Conservation (phyloP, 2,888 invertebrate species). For the Calameuta filiformis region DNA sequence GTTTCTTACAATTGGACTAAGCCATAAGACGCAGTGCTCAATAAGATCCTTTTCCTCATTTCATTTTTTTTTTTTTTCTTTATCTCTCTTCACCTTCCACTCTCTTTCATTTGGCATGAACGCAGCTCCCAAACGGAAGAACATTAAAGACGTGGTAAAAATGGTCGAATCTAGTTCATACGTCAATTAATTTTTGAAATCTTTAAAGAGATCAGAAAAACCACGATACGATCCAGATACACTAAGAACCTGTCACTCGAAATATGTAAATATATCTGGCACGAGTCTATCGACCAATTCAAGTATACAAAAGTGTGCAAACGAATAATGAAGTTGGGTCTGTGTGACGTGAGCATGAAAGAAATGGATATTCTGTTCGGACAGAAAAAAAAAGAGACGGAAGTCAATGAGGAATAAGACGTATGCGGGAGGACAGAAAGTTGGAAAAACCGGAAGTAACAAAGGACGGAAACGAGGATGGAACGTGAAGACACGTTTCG, state of each 20-base stretch:
- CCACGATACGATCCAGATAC: background rate
- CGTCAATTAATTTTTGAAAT: background rate
- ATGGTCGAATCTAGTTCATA: background rate
- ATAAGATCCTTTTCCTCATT: background rate
- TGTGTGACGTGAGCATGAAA: background rate
- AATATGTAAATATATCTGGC: background rate
- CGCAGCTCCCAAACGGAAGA: constrained; percentile 40
- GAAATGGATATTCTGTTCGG: background rate
- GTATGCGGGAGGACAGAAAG: background rate
- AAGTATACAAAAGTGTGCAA: background rate
- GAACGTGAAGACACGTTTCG: background rate
- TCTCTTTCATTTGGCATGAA: constrained; percentile 46
- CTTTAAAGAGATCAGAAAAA: background rate
- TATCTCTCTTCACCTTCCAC: constrained; percentile 20
- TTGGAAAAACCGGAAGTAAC: background rate
- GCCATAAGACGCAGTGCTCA: too few relatives aligned
- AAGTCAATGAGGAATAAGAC: background rate
- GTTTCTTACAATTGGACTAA: background rate
- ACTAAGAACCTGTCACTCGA: background rate
- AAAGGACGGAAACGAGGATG: background rate
- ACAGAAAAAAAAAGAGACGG: background rate
- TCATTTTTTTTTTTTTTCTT: constrained; percentile 20
- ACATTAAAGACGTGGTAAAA: constrained; percentile 10
- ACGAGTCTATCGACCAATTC: background rate
- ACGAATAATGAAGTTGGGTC: background rate